These are phyloP conservation scores for Decapterus maruadsi DNA, from an alignment of 2,797 vertebrate species.

Conservation along the genomic window DNA sequence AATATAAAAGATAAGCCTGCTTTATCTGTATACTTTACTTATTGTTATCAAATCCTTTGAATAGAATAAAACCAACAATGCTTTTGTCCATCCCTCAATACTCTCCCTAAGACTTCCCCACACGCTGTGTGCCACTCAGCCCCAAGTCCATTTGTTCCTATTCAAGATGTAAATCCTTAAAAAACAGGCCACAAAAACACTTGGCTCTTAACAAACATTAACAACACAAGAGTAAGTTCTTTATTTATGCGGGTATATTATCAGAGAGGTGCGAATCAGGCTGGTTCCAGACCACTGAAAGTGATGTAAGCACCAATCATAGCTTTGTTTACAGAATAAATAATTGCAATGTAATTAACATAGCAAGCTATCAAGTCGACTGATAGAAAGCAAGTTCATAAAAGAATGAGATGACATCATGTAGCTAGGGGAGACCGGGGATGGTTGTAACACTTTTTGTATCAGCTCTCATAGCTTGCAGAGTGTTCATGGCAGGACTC, in stretches of 20 bases:
- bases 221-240: neutral
- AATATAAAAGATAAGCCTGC: conserved; percentile 8
- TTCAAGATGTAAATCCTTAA: neutral
- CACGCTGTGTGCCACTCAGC: conserved; percentile 1
- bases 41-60: conserved; percentile 27
- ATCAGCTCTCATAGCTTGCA: too few relatives aligned
- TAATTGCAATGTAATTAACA: neutral
- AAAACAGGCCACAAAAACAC: conserved; percentile 11
- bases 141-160: neutral
- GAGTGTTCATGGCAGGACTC: too few relatives aligned
- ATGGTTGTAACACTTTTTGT: too few relatives aligned
- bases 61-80: conserved; percentile 7
- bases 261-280: neutral
- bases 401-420: neutral
- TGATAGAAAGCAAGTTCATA: too few relatives aligned
- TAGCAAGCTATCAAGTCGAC: neutral
- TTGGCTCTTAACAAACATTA: neutral
- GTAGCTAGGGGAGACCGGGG: too few relatives aligned
- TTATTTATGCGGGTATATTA: neutral
- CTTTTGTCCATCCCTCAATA: conserved; percentile 9
- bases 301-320: neutral
- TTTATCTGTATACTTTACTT: conserved; percentile 8
- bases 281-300: neutral
- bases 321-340: neutral
- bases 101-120: neutral